Base-by-base conservation (phyloP, 1,140 invertebrate species). In the Cecropterus lyciades region DNA sequence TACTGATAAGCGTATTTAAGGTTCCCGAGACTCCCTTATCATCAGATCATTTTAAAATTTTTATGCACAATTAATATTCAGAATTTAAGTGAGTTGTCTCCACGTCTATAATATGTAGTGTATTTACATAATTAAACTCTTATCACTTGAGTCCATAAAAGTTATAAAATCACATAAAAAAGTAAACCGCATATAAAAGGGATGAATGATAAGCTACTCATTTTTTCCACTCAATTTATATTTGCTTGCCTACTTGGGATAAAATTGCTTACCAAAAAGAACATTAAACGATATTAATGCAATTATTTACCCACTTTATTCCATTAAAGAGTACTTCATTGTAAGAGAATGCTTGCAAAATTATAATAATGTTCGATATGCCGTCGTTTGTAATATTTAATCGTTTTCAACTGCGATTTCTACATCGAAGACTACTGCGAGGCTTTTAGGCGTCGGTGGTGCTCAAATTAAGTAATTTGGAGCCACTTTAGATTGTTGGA, bases 381-480 rank as follows among this genome's bases (percentile, higher is more conserved):
- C n/a, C 13, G 27, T 33, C 27, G 3, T 10, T 43, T n/a, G 3
- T 51, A 63, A 42, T 62, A 51, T 52, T 52, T 15, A 17, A 63
- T 52, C 17, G 37, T 0, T 51, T 51, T 52, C 11, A 52, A 30
- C 24, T 17, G 57, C 45, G 20, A 64, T 64, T 53, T 43, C 17
- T 37, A 17, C 13, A 64, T 53, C 15, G 49, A 16, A 24, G 49
- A 53, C 62, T 53, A 64, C 49, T 37, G 48, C 17, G 51, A 30
- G 5, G 49, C 20, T 33, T 52, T 13, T 14, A 53, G 20, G 33
- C 33, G 37, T 52, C 60, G n/a, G 20, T 51, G 62, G 14, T 43
- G 51, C 64, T 48, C 51, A 60, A 72, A 83, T 83, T 74, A 83
- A 83, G 80, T 69, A 74, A 83, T 83, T 69, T 60, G 63, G 64